Evolutionary conservation across 1,140 invertebrate genomes (phyloP).

Genomic region (Sycobia sp.): DNA sequence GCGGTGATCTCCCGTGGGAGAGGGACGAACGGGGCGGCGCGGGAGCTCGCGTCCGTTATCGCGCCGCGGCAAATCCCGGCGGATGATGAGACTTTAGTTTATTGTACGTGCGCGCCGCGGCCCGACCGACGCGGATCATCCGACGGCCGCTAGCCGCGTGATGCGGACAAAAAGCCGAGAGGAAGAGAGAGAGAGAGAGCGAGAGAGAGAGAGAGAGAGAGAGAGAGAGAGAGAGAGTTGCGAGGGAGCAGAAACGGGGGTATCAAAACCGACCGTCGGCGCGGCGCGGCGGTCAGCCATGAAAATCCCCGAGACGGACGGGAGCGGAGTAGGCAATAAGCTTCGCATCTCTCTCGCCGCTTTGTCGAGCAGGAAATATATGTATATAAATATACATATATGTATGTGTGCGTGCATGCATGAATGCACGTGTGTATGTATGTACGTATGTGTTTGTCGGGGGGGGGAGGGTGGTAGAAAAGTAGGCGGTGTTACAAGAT

Average conservation of each 20-base stretch:
- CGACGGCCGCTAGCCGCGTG: conserved; percentile 1
- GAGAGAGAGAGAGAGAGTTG: conserved; percentile 7
- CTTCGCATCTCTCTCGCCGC: neutral
- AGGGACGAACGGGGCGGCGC: conserved; percentile 28
- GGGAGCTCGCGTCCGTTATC: too few species aligned
- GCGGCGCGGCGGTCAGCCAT: neutral
- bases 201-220: too few species aligned
- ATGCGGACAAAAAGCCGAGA: conserved; percentile 13
- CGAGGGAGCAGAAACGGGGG: conserved; percentile 5
- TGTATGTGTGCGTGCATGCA: too few species aligned
- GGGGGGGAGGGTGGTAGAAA: too few species aligned
- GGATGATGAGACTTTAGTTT: conserved; percentile 63
- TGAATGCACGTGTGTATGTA: too few species aligned
- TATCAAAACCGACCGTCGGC: conserved; percentile 42
- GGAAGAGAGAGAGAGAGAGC: too few species aligned
- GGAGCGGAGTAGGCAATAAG: conserved; percentile 16
- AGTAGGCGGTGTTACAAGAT: too few species aligned
- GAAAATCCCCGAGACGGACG: conserved; percentile 21
- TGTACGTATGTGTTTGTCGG: too few species aligned
- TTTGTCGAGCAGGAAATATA: too few species aligned
- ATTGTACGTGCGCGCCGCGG: conserved; percentile 56
- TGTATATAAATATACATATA: too few species aligned
- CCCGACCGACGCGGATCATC: conserved; percentile 32
- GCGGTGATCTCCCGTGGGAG: conserved; percentile 46
- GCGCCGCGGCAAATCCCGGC: conserved; percentile 57